Conservation (phyloP, 2,888 invertebrate genomes). For the Brenthis ino region DNA sequence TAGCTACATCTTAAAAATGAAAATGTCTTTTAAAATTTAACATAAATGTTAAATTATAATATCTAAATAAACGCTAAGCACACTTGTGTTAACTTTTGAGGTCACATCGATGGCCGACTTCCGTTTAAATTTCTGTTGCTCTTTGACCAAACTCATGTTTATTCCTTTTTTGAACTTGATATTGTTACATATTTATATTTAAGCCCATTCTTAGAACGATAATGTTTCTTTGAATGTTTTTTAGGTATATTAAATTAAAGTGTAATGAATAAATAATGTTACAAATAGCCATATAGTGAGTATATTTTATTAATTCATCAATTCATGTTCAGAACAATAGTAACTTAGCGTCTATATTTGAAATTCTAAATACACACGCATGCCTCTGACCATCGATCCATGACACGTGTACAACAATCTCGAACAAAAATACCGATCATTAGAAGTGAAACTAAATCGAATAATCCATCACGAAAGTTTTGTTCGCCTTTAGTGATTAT, state of each 20-base stretch:
- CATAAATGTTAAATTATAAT: background rate
- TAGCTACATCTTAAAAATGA: no score
- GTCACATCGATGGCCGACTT: constrained; percentile 50
- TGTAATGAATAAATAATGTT: constrained; percentile 5
- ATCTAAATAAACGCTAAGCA: constrained; percentile 28
- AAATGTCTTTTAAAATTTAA: no score
- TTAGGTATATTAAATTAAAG: background rate
- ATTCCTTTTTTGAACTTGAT: constrained; percentile 18
- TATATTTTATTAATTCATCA: background rate
- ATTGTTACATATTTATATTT: background rate
- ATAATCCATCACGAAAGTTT: constrained; percentile 71
- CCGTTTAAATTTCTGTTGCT: constrained; percentile 54
- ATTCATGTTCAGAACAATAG: background rate
- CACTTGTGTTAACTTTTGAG: constrained; percentile 39
- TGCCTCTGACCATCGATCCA: constrained; percentile 35
- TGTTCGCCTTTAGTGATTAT: constrained; percentile 65
- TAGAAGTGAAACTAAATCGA: constrained; percentile 78
- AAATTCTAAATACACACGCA: constrained; percentile 26
- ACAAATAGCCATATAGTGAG: background rate
- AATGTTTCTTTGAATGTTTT: constrained; percentile 4
- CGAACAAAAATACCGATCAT: constrained; percentile 41
- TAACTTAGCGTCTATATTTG: background rate
- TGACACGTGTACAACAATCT: constrained; percentile 37
- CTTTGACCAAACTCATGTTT: constrained; percentile 48
- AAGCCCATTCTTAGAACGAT: constrained; percentile 9